A percentile compares a stretch with the other conserved stretches of the same genome.
phyloP scores from a whole-genome alignment of 2,797 vertebrate species.

The Glyptemys insculpta region DNA sequence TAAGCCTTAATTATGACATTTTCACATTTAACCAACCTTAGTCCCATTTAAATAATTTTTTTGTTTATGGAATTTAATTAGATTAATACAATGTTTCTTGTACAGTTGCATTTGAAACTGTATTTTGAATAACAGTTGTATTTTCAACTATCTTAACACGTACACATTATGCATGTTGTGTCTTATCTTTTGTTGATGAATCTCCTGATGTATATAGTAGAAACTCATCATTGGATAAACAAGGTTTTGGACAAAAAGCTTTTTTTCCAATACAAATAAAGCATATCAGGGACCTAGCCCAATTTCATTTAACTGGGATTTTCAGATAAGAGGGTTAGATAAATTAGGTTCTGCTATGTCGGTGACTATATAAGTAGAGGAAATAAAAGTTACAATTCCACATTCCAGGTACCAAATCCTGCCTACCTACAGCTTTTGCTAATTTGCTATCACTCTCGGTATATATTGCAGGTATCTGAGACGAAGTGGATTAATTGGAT shows the following conservation, averaged over 20 bases:
- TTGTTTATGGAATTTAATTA: not conserved
- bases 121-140: not conserved
- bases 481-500: not conserved
- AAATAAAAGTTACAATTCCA: not conserved
- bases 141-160: accelerated
- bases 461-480: not conserved
- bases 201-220: accelerated
- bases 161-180: accelerated
- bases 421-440: not conserved
- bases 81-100: not conserved
- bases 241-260: not conserved
- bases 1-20: not conserved
- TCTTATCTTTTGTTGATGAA: accelerated
- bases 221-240: not conserved
- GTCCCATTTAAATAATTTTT: not conserved
- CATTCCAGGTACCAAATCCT: not conserved
- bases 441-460: not conserved
- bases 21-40: not conserved
- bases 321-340: not conserved
- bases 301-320: not conserved
- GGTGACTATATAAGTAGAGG: not conserved
- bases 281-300: not conserved
- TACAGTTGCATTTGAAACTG: not conserved
- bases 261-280: not conserved
- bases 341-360: not conserved